phyloP scores from a whole-genome alignment of 2,888 invertebrate genomes.

The Formica aserva region DNA sequence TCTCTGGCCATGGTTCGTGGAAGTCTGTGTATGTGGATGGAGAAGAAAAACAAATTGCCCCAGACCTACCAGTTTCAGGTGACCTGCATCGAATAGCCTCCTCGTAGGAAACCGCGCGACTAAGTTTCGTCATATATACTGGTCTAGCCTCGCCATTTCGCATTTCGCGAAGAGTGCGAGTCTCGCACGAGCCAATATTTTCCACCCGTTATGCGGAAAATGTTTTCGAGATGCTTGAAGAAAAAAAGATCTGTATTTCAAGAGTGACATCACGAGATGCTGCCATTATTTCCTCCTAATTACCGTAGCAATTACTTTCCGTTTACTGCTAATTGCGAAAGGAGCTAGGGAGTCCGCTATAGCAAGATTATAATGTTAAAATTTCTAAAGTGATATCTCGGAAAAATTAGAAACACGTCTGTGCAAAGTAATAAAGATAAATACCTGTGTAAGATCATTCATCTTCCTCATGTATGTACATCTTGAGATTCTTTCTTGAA shows the following conservation, averaged over 20 bases:
- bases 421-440: neutral
- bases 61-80: constrained; percentile 39
- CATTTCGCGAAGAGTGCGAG: constrained; percentile 55
- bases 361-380: neutral
- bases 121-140: constrained; percentile 56
- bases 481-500: neutral
- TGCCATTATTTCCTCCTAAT: constrained; percentile 29
- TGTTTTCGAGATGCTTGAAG: neutral
- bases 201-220: constrained; percentile 1
- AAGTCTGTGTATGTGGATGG: constrained; percentile 33
- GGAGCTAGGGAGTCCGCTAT: neutral
- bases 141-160: constrained; percentile 53
- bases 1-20: constrained; percentile 46
- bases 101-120: constrained; percentile 53
- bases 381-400: constrained; percentile 7
- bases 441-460: neutral
- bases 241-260: constrained; percentile 32
- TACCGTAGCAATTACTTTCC: constrained; percentile 37
- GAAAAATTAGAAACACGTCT: neutral
- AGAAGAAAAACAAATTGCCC: constrained; percentile 67
- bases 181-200: constrained; percentile 54
- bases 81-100: constrained; percentile 57
- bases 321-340: constrained; percentile 22
- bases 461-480: neutral
- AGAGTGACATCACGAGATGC: constrained; percentile 11